These are phyloP conservation scores for Cantharis flavilabris DNA, from an alignment of 2,888 invertebrate species.

Conservation along the genomic window DNA sequence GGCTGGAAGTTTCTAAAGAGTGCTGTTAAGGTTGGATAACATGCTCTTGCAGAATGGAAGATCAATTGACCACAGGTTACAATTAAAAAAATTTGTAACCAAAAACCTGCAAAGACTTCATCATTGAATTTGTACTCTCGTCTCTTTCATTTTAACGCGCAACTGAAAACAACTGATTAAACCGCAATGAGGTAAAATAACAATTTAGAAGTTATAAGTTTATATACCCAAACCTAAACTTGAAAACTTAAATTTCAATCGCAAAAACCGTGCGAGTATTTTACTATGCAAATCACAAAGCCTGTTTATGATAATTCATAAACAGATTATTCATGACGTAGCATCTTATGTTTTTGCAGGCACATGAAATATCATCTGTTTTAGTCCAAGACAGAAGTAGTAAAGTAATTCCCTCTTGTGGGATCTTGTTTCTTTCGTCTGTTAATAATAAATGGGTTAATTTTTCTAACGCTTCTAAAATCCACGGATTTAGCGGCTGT, in stretches of 20 bases:
- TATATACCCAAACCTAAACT: constrained; percentile 14
- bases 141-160: background rate
- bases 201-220: background rate
- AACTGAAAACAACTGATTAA: background rate
- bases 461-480: constrained; percentile 54
- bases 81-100: background rate
- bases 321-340: constrained; percentile 47
- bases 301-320: constrained; percentile 45
- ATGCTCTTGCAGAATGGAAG: background rate
- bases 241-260: constrained; percentile 38
- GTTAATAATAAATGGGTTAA: constrained; percentile 56
- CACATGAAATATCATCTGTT: constrained; percentile 45
- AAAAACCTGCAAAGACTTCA: no score
- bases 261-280: constrained; percentile 36
- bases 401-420: constrained; percentile 49
- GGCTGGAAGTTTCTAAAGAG: background rate
- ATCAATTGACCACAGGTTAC: background rate
- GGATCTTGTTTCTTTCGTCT: constrained; percentile 48
- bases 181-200: background rate
- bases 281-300: constrained; percentile 42
- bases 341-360: constrained; percentile 40
- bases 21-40: background rate
- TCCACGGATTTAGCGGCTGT: constrained; percentile 40
- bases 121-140: background rate
- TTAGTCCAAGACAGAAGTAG: constrained; percentile 41